Evolutionary conservation across 2,888 invertebrate species (phyloP).

Genomic region (Auanema sp.): DNA sequence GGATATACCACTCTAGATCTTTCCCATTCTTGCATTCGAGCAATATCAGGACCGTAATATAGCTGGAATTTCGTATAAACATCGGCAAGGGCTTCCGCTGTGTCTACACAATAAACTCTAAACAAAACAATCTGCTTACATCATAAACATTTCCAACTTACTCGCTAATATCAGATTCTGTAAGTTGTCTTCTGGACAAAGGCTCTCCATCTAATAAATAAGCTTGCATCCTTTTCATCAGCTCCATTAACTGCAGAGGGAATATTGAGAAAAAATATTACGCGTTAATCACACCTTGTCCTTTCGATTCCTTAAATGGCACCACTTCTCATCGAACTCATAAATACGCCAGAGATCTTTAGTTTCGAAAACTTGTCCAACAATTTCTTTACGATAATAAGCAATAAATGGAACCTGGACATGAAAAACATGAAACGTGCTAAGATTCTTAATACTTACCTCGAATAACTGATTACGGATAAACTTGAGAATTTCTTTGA

Average conservation of each 20-base stretch:
- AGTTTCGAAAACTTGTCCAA: slow-evolving; percentile 78
- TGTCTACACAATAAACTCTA: slow-evolving; percentile 76
- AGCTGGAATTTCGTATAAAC: slow-evolving; percentile 82
- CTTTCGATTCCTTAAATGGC: slow-evolving; percentile 38
- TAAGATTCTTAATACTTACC: slow-evolving; percentile 5
- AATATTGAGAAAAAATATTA: no score
- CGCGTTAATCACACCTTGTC: slow-evolving; percentile 18
- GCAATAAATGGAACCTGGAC: slow-evolving; percentile 87
- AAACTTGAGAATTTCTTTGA: slow-evolving; percentile 30
- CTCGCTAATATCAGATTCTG: slow-evolving; percentile 41
- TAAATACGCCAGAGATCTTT: slow-evolving; percentile 98
- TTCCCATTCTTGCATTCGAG: slow-evolving; percentile 64
- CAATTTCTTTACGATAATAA: slow-evolving; percentile 96
- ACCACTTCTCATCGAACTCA: slow-evolving; percentile 85
- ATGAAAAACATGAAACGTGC: not conserved
- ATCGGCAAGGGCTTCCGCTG: slow-evolving; percentile 87
- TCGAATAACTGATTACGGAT: slow-evolving; percentile 35
- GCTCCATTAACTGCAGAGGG: slow-evolving; percentile 77
- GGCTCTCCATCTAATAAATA: slow-evolving; percentile 75
- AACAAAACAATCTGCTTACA: slow-evolving; percentile 7
- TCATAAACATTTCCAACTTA: slow-evolving; percentile 18
- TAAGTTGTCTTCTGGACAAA: slow-evolving; percentile 25
- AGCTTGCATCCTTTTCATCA: slow-evolving; percentile 88
- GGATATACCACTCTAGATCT: slow-evolving; percentile 9
- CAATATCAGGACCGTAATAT: slow-evolving; percentile 78